phyloP scores from a whole-genome alignment of 2,888 invertebrate genomes.

The Trilocha varians region DNA sequence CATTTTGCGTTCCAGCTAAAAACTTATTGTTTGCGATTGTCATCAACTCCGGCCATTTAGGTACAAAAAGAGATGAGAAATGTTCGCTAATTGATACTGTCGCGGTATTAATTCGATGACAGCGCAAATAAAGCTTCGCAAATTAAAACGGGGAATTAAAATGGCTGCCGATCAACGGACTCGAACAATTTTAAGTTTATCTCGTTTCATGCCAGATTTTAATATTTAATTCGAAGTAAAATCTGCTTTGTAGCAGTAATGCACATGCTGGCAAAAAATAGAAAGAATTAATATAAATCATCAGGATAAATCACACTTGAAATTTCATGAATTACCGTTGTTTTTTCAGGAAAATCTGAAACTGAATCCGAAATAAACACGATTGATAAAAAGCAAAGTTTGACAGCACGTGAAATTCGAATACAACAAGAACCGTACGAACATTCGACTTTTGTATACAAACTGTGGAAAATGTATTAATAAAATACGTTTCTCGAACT shows the following conservation, averaged over 20 bases:
- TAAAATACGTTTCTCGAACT: not conserved
- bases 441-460: not conserved
- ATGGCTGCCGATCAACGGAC: not conserved
- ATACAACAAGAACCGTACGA: not conserved
- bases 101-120: conserved; percentile 16
- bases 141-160: conserved; percentile 7
- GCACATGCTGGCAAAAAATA: too few relatives aligned
- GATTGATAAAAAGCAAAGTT: not conserved
- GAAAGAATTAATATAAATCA: too few relatives aligned
- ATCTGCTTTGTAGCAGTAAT: too few relatives aligned
- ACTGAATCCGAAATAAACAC: not conserved
- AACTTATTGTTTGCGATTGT: conserved; percentile 1
- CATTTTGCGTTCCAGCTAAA: not conserved
- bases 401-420: not conserved
- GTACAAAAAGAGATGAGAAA: conserved; percentile 9
- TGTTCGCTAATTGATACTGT: conserved; percentile 20
- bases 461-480: not conserved
- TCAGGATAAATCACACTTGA: too few relatives aligned
- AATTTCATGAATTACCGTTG: too few relatives aligned
- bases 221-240: too few relatives aligned
- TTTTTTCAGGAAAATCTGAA: not conserved
- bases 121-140: conserved; percentile 13
- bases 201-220: too few relatives aligned
- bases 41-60: conserved; percentile 6
- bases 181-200: not conserved